Evolutionary conservation across 2,797 vertebrate species (phyloP), one percentile per base, ranked within the genome.

Genomic region (Halcyon chelicuti): DNA sequence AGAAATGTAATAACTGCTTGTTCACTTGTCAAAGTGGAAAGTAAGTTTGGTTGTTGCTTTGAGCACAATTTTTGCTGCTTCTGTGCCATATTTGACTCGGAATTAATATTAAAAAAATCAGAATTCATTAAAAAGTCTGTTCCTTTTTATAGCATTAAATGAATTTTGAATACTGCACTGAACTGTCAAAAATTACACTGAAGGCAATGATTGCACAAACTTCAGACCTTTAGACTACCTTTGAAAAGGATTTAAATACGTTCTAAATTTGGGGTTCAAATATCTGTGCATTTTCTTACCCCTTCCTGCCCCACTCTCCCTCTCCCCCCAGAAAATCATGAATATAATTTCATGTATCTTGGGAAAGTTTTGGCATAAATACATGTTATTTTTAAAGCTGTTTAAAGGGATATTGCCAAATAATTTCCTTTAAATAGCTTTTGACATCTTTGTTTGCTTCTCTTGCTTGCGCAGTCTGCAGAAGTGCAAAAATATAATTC

Each of bases 131-230:
- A 85, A 93, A 95, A 76, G 15, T 92, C 60, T 66, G 67, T 71
- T 84, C 37, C 91, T 97, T 97, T 97, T 97, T 86, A 91, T 80
- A 80, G 92, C 68, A 79, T 88, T 97, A 95, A 85, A 17, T 86
- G 81, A 77, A 81, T 92, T 97, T 95, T 95, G 96, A 91, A 92
- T 83, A 90, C 74, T 58, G 52, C 71, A 7, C 22, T 29, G 81
- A 92, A 72, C 65, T 94, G 95, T 96, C 95, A 97, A 89, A 95
- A 97, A 94, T 26, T 74, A 44, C 71, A 89, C 93, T 40, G 51
- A 54, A 97, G 91, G 96, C 85, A 68, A 42, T 1, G 16, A 90
- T 55, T 91, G 86, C 55, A 66, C 82, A 89, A 93, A 39, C 87
- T 86, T 63, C 63, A 90, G 87, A 77, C 77, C 89, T 96, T 96